These are phyloP conservation scores for Trichonephila clavipes DNA, from an alignment of 1,140 invertebrate species.

Conservation along the genomic window DNA sequence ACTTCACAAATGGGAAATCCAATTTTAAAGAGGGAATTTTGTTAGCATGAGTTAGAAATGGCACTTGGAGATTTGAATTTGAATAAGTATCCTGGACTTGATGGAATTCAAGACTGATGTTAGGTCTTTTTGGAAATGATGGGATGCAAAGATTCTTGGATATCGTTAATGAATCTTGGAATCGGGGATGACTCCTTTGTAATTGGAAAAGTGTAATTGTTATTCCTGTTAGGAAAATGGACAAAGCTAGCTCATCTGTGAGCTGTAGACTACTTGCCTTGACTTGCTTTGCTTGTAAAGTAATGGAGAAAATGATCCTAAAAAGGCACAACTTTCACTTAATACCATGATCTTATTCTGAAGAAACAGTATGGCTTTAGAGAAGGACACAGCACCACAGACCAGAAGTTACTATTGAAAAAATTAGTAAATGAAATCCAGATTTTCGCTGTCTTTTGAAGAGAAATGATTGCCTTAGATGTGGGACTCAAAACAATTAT, in stretches of 20 bases:
- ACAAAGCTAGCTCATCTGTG: not conserved
- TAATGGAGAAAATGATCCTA: conserved; percentile 11
- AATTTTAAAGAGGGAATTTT: not conserved
- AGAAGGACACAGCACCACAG: no score
- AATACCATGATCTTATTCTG: no score
- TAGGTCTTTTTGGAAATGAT: not conserved
- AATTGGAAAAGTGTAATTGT: no score
- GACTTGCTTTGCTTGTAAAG: not conserved
- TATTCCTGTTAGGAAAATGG: not conserved
- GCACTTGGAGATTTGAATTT: conserved; percentile 15
- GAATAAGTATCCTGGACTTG: conserved; percentile 20
- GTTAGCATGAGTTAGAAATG: not conserved
- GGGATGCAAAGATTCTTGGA: not conserved
- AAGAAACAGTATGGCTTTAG: no score
- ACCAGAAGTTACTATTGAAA: no score
- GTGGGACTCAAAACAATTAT: no score
- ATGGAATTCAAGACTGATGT: conserved; percentile 11
- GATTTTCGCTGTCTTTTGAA: no score
- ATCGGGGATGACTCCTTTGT: no score
- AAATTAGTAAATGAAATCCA: no score
- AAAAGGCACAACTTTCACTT: not conserved
- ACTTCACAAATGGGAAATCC: not conserved
- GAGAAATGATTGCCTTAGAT: no score
- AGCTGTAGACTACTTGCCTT: not conserved
- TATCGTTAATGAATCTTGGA: no score